Evolutionary conservation across 2,113 vertebrate genomes (phyloP), one percentile per base, ranked within the genome.

Genomic region (Mungos mungo): DNA sequence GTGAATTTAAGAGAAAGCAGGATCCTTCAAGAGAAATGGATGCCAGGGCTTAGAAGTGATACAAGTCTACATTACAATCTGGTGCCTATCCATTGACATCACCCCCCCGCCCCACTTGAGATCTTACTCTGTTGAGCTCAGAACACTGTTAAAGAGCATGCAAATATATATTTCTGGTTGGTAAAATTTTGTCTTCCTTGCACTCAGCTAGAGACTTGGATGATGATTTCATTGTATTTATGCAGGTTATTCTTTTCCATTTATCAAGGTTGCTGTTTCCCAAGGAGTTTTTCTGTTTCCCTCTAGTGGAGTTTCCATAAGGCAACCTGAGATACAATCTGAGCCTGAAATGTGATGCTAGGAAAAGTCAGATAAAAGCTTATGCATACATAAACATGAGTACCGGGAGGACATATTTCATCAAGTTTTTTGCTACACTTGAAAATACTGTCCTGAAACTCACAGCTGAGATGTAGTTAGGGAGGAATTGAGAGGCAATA

Each of bases 401-500:
- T 16, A 68, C 57, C 7, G 71, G 41, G 16, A 47, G 54, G 45
- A 29, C 1, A 33, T 47, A 63, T 27, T 83, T 72, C 54, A 77
- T 38, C 77, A 84, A 54, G 5, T 18, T n/a, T 45, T 60, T 97
- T 47, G 57, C 71, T 85, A 2, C 23, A 41, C 29, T n/a, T 95
- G n/a, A 81, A 85, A 95, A 29, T 72, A n/a, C 7, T 41, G 16
- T 35, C 41, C 54, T 66, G 63, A 89, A 92, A 93, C 15, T 66
- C 47, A 25, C 3, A 54, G 15, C 38, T 69, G 57, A 65, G 12
- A 35, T 35, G 33, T 41, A 50, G 29, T 63, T 88, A 79, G 25
- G 33, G n/a, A 94, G 19, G 8, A n/a, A 14, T 38, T 76, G 6
- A 1, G 8, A 38, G 66, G 85, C 31, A 63, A 41, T 83, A 47